Conservation (phyloP, 2,797 vertebrate species). For the Pangasius macronema region DNA sequence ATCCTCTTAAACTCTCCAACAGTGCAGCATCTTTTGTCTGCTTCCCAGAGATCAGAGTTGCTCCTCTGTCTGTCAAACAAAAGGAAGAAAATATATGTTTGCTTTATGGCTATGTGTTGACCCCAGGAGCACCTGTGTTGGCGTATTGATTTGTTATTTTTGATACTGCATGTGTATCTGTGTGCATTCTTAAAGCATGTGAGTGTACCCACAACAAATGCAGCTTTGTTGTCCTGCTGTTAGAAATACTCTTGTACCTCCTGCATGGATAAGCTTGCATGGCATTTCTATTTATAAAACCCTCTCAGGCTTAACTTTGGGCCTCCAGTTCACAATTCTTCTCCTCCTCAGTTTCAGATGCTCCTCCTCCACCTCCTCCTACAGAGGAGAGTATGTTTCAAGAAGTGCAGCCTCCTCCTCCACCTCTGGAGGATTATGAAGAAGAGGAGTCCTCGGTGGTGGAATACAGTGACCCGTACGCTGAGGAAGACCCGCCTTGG, state of each 20-base stretch:
- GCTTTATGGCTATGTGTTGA: not conserved
- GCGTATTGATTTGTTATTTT: slow-evolving; percentile 2
- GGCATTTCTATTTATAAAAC: not conserved
- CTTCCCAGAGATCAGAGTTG: not conserved
- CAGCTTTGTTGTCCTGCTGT: not conserved
- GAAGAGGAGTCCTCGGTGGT: slow-evolving; percentile 91
- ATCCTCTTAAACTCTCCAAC: slow-evolving; percentile 12
- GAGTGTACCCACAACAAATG: not conserved
- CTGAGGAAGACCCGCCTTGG: slow-evolving; percentile 94
- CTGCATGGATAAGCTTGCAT: slow-evolving; percentile 39
- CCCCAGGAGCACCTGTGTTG: not conserved
- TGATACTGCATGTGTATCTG: not conserved
- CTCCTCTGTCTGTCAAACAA: not conserved
- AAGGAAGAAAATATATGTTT: not conserved
- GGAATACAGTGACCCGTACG: slow-evolving; percentile 93
- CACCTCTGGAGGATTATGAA: slow-evolving; percentile 81
- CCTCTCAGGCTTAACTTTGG: not conserved
- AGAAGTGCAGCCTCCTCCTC: slow-evolving; percentile 75
- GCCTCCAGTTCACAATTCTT: slow-evolving; percentile 11
- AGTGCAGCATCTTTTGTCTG: not conserved
- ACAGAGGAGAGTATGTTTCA: slow-evolving; percentile 78
- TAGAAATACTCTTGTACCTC: not conserved
- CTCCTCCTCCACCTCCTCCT: slow-evolving; percentile 77
- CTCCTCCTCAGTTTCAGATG: slow-evolving; percentile 82
- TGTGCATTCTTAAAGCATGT: slow-evolving; percentile 6